Percentiles rank a stretch among this genome's conserved stretches.
Evolutionary conservation across 2,888 invertebrate genomes (phyloP).

Genomic region (Thecocarcelia acutangulata): DNA sequence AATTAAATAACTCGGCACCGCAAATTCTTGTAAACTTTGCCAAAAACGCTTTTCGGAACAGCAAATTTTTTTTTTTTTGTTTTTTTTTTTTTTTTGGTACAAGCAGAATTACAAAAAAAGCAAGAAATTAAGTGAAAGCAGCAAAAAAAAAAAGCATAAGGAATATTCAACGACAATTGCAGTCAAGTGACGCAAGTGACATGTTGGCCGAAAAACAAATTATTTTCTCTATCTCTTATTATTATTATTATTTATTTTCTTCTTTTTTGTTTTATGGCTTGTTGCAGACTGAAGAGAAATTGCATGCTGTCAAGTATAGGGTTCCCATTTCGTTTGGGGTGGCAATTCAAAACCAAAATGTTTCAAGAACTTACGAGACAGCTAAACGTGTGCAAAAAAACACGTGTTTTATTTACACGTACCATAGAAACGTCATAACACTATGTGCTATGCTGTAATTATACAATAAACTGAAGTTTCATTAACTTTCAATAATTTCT

Average conservation of each 20-base stretch:
- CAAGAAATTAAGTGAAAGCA: constrained; percentile 3
- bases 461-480: not conserved
- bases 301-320: constrained; percentile 43
- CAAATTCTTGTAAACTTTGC: constrained; percentile 66
- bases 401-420: constrained; percentile 2
- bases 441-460: not conserved
- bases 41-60: constrained; percentile 56
- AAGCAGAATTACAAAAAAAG: constrained; percentile 27
- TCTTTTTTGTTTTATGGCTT: constrained; percentile 18
- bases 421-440: constrained; percentile 1
- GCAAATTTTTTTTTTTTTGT: constrained; percentile 6
- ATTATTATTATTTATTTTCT: constrained; percentile 4
- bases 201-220: constrained; percentile 65
- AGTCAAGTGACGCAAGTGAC: constrained; percentile 64
- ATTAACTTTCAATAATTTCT: constrained; percentile 23
- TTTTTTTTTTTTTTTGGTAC: not conserved
- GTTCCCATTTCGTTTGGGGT: not conserved
- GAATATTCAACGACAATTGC: constrained; percentile 47
- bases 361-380: not conserved
- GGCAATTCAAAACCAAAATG: not conserved
- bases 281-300: constrained; percentile 12
- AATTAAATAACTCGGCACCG: constrained; percentile 66
- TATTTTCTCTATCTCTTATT: constrained; percentile 11
- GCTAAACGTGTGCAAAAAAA: not conserved
- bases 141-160: constrained; percentile 3